Percentiles rank a stretch among this genome's conserved stretches.
Evolutionary conservation across 2,113 vertebrate genomes (phyloP).

Genomic region (sheep (Ovis aries)): ARS-UI_Ramb_v3.0 NC_056056.1:135254001-135254500

Average conservation of each 20-base stretch:
- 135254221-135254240: neutral
- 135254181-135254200: neutral
- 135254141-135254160: neutral
- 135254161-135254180: neutral
- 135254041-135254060: neutral
- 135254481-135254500: neutral
- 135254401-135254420: slow-evolving; percentile 52
- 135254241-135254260: neutral
- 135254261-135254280: neutral
- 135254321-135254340: slow-evolving; percentile 7
- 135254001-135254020: neutral
- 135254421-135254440: slow-evolving; percentile 19
- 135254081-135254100: neutral
- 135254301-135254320: neutral
- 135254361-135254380: slow-evolving; percentile 14
- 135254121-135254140: neutral
- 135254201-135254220: neutral
- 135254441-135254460: slow-evolving; percentile 36
- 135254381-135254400: neutral
- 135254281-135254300: neutral
- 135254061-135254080: neutral
- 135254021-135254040: neutral
- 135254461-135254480: neutral
- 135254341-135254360: neutral
- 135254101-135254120: neutral